These are phyloP conservation scores for Microtus richardsoni DNA, from an alignment of 2,113 vertebrate genomes.

Conservation along the genomic window DNA sequence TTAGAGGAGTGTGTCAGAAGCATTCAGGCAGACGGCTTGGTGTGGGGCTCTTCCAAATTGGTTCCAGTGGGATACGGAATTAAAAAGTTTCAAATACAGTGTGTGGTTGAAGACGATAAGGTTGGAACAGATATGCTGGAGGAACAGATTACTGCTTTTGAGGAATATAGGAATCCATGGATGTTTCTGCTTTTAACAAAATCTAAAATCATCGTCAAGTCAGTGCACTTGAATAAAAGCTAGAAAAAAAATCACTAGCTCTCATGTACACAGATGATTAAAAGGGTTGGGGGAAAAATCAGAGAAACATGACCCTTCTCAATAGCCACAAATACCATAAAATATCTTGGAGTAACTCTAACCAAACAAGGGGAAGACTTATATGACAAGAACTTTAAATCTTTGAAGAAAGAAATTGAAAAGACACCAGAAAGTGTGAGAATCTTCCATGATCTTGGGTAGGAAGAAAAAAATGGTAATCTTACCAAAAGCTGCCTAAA, in stretches of 20 bases:
- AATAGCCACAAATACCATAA: too few species aligned
- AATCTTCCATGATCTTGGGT: too few species aligned
- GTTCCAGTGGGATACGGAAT: conserved; percentile 98
- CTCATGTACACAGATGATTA: too few species aligned
- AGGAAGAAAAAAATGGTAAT: too few species aligned
- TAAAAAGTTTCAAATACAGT: conserved; percentile 97
- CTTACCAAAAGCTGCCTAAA: background rate
- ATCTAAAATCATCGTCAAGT: conserved; percentile 87
- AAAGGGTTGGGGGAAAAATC: too few species aligned
- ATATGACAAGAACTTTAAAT: too few species aligned
- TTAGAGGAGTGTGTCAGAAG: conserved; percentile 96
- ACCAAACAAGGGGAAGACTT: too few species aligned
- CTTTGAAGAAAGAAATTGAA: too few species aligned
- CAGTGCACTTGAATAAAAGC: conserved; percentile 83
- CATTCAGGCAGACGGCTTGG: conserved; percentile 94
- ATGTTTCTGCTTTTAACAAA: conserved; percentile 99
- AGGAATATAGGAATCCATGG: conserved; percentile 98
- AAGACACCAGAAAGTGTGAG: too few species aligned
- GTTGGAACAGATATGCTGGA: conserved; percentile 97
- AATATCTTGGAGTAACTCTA: too few species aligned
- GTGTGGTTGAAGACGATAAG: conserved; percentile 98
- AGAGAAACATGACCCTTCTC: too few species aligned
- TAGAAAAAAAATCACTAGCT: conserved; percentile 55
- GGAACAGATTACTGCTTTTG: conserved; percentile 95
- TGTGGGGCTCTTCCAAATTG: conserved; percentile 98